Evolutionary conservation across 2,888 invertebrate species (phyloP).

Genomic region (Chalcosyrphus nemorum): DNA sequence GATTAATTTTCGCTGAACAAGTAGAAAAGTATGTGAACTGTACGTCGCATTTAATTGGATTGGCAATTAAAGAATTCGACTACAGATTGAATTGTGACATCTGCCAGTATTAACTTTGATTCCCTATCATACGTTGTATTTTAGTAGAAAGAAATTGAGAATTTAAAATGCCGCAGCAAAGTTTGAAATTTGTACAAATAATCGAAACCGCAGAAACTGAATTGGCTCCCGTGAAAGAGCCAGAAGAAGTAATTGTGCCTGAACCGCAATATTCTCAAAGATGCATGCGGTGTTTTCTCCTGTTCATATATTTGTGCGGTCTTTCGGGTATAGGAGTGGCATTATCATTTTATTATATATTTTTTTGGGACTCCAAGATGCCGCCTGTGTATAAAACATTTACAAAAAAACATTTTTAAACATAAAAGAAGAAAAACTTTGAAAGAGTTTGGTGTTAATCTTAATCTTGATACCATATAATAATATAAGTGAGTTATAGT

Average conservation of each 20-base stretch:
- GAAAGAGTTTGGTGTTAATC: neutral
- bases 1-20: constrained; percentile 58
- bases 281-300: constrained; percentile 78
- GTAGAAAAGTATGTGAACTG: constrained; percentile 15
- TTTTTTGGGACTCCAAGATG: constrained; percentile 82
- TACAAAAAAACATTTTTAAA: constrained; percentile 75
- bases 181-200: constrained; percentile 57
- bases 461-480: too few species aligned
- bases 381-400: constrained; percentile 80
- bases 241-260: constrained; percentile 9
- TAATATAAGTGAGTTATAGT: too few species aligned
- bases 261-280: constrained; percentile 78
- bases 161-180: constrained; percentile 26
- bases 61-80: constrained; percentile 63
- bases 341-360: constrained; percentile 80
- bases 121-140: constrained; percentile 43
- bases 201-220: constrained; percentile 63
- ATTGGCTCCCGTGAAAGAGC: neutral
- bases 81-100: constrained; percentile 69
- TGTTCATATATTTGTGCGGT: constrained; percentile 79
- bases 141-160: neutral
- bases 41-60: constrained; percentile 63
- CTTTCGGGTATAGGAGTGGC: constrained; percentile 80
- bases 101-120: constrained; percentile 66
- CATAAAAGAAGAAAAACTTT: neutral